Conservation (phyloP, 2,888 invertebrate genomes). For the Dryobotodes eremita region DNA sequence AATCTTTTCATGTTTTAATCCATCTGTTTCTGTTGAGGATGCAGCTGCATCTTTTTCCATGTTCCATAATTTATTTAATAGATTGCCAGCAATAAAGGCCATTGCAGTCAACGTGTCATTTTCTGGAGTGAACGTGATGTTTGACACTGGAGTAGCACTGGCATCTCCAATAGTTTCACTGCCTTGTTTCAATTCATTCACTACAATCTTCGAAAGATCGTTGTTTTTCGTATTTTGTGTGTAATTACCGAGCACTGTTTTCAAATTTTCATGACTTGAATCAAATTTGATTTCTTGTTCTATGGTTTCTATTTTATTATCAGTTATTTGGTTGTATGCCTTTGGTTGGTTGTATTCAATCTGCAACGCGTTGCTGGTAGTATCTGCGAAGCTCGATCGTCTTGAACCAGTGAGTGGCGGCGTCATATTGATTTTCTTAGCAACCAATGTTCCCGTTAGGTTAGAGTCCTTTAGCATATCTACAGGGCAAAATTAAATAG, state of each 20-base stretch:
- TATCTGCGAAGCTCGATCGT: conserved; percentile 69
- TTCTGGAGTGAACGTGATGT: conserved; percentile 86
- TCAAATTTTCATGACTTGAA: conserved; percentile 71
- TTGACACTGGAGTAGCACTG: conserved; percentile 79
- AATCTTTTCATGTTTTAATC: conserved; percentile 84
- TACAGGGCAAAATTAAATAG: conserved; percentile 60
- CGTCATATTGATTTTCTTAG: conserved; percentile 72
- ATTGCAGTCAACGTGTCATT: conserved; percentile 87
- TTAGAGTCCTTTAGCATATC: conserved; percentile 81
- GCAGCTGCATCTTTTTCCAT: conserved; percentile 82
- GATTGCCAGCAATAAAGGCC: conserved; percentile 87
- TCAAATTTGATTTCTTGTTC: conserved; percentile 74
- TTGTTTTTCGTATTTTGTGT: conserved; percentile 78
- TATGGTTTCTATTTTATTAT: conserved; percentile 82
- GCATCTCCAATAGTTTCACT: conserved; percentile 82
- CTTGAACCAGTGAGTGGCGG: conserved; percentile 69
- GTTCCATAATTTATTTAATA: conserved; percentile 86
- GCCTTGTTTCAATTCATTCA: conserved; percentile 82
- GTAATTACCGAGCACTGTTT: conserved; percentile 75
- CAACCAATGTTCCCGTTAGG: conserved; percentile 79
- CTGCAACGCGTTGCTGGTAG: conserved; percentile 75
- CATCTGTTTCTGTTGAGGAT: conserved; percentile 80
- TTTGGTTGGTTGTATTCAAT: conserved; percentile 80
- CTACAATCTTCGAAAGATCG: conserved; percentile 83
- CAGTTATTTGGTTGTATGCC: conserved; percentile 76